Evolutionary conservation across 2,888 invertebrate genomes (phyloP), one percentile per base, ranked within the genome.

Genomic region (Panzeria rudis): DNA sequence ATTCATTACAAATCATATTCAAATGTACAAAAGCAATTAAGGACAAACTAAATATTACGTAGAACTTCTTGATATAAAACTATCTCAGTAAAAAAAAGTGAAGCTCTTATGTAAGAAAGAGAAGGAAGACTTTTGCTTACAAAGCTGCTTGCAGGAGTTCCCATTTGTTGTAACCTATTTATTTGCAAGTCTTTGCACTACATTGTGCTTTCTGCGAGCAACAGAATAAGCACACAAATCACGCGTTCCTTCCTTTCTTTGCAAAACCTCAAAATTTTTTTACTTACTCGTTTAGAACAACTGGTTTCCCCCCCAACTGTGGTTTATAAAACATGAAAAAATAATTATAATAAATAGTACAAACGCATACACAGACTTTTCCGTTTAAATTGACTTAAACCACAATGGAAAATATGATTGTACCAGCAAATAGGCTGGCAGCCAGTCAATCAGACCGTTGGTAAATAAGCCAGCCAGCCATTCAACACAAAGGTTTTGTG

Each of bases 381-480:
- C 35, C 38, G 25, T 23, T 56, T 47, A 64, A 54, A 66, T 76
- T 54, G 38, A 50, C 20, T 64, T 52, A 23, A 64, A 23, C 66
- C 64, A 50, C 38, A 56, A 71, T 20, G 47, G 29, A 50, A 56
- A 38, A 44, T 72, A 52, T 7, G 32, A 32, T n/a, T 25, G 3
- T 25, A 6, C 5, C 4, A 44, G 25, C 25, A 44, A 38, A 8
- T 44, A 47, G 6, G 17, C 59, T 71, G 20, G 15, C 11, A n/a
- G 35, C 15, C 15, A n/a, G 29, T 69, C 29, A 41, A 23, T 62
- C 9, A 69, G n/a, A n/a, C n/a, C n/a, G n/a, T n/a, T n/a, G n/a
- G 25, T 44, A 44, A 38, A 8, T 44, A 47, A 2, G 17, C 59
- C 11, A n/a, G 35, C 15, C 15, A n/a, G 29, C 62, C 29, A 41